A percentile compares a stretch with the other conserved stretches of the same genome.
Conservation (phyloP, 2,113 vertebrate species). For the Coptodon bakossiorum region DNA sequence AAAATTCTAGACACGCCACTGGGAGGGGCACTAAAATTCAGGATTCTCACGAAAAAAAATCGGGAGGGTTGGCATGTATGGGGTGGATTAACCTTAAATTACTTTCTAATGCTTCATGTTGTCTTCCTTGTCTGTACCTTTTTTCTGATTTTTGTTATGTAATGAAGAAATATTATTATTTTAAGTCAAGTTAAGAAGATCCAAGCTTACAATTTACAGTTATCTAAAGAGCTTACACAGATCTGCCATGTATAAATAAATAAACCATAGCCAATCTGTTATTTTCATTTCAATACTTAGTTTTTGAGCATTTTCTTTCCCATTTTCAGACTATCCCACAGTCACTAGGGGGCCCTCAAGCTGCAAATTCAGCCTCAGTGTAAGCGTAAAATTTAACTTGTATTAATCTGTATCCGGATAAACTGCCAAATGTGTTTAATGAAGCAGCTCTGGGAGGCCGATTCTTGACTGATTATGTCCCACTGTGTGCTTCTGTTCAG, state of each 20-base stretch:
- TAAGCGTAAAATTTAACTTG: background rate
- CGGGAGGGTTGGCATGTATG: background rate
- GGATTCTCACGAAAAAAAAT: too few species aligned
- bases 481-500: background rate
- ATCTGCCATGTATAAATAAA: background rate
- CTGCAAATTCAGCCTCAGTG: background rate
- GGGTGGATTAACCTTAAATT: background rate
- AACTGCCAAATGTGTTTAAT: background rate
- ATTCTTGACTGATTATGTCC: background rate
- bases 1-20: too few species aligned
- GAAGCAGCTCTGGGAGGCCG: background rate
- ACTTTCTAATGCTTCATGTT: background rate
- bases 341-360: background rate
- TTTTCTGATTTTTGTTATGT: background rate
- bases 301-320: background rate
- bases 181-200: background rate
- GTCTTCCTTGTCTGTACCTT: background rate
- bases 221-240: background rate
- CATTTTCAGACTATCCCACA: background rate
- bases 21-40: too few species aligned
- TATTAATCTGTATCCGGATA: background rate
- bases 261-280: background rate
- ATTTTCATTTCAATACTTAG: background rate
- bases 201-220: background rate
- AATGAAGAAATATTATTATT: background rate